A percentile compares a stretch with the other conserved stretches of the same genome.
Conservation (phyloP, 2,888 invertebrate species). For the Phragmatobia fuliginosa region DNA sequence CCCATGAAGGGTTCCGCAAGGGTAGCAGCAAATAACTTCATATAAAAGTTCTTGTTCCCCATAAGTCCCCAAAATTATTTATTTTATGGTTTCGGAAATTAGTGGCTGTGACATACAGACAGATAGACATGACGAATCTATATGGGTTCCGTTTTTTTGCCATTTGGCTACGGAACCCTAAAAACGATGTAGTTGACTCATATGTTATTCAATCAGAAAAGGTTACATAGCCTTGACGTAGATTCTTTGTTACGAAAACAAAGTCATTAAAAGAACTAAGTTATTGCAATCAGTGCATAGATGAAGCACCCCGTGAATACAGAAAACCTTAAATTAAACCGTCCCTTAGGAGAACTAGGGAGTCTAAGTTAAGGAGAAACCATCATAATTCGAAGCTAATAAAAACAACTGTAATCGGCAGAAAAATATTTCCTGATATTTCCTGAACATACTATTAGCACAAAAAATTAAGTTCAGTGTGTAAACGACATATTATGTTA, state of each 20-base stretch:
- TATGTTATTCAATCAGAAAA: not conserved
- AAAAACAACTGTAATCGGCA: too few species aligned
- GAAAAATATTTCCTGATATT: not conserved
- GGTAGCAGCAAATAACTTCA: too few species aligned
- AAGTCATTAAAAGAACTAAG: not conserved
- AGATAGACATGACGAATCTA: too few species aligned
- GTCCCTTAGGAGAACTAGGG: too few species aligned
- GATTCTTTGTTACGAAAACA: not conserved
- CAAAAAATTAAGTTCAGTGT: not conserved
- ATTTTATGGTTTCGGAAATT: too few species aligned
- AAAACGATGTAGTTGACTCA: not conserved
- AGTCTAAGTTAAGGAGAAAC: too few species aligned
- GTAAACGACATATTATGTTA: not conserved
- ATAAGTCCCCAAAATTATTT: too few species aligned
- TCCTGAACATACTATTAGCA: not conserved
- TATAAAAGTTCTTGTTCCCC: too few species aligned
- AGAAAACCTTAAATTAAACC: not conserved
- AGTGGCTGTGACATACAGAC: too few species aligned
- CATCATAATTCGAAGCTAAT: not conserved
- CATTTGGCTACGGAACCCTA: too few species aligned
- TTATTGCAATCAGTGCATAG: not conserved
- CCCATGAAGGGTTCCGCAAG: too few species aligned
- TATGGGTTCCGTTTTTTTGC: too few species aligned
- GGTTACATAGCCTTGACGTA: not conserved
- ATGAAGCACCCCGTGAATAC: not conserved